Percentiles rank a stretch among this genome's conserved stretches.
These are phyloP conservation scores for Tinamus major DNA, from an alignment of 2,797 vertebrate genomes.

Conservation along the genomic window DNA sequence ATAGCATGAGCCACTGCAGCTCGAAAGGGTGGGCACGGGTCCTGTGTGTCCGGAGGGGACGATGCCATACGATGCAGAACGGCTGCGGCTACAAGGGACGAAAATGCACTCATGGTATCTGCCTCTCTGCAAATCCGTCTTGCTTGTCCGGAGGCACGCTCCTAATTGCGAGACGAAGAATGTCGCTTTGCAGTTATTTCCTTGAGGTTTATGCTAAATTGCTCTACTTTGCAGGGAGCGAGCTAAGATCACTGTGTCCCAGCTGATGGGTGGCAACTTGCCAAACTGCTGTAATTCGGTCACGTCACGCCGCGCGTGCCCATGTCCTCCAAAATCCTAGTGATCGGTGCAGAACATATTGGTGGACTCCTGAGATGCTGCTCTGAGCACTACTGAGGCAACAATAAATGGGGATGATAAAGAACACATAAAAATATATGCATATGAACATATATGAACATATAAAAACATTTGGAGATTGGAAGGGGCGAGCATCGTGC, in stretches of 20 bases:
- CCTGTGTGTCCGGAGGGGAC: neutral
- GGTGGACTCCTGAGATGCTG: neutral
- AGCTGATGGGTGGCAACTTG: neutral
- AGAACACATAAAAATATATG: neutral
- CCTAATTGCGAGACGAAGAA: neutral
- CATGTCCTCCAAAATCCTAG: neutral
- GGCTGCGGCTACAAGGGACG: neutral
- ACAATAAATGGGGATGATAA: slow-evolving; percentile 43
- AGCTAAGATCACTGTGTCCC: neutral
- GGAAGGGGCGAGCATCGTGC: neutral
- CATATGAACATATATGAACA: neutral
- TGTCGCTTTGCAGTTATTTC: neutral
- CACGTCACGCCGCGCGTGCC: neutral
- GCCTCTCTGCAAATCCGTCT: neutral
- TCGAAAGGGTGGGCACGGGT: neutral
- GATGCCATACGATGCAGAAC: neutral
- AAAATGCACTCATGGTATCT: neutral
- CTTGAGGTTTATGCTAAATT: neutral
- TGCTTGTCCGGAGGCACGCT: neutral
- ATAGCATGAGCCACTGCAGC: neutral
- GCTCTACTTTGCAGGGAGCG: neutral
- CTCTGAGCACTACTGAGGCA: slow-evolving; percentile 27
- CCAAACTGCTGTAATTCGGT: neutral
- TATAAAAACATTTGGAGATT: neutral
- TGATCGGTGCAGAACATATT: neutral